phyloP scores from a whole-genome alignment of 1,140 invertebrate genomes.

The Nylanderia fulva region DNA sequence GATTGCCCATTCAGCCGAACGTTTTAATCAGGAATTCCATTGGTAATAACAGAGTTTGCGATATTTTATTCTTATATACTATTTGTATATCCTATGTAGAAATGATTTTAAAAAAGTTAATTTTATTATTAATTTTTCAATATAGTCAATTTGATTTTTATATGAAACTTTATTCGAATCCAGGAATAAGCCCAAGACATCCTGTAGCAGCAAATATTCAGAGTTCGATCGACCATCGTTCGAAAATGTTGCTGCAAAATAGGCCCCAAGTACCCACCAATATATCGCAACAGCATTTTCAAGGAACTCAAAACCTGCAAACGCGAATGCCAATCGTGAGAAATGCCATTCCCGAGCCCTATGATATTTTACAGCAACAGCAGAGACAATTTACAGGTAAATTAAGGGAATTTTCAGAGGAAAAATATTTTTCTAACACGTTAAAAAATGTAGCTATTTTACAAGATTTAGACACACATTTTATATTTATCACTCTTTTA shows the following conservation, averaged over 20 bases:
- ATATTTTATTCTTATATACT: conserved; percentile 13
- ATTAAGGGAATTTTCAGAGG: conserved; percentile 10
- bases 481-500: too few species aligned
- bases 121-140: conserved; percentile 1
- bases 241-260: conserved; percentile 84
- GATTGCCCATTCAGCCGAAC: conserved; percentile 83
- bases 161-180: conserved; percentile 5
- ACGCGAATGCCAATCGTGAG: conserved; percentile 80
- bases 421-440: conserved; percentile 38
- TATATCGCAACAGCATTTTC: conserved; percentile 80
- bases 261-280: conserved; percentile 76
- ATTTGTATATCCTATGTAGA: conserved; percentile 8
- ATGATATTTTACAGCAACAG: conserved; percentile 83
- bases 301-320: conserved; percentile 78
- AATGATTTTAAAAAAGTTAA: not conserved
- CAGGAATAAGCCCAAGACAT: conserved; percentile 80
- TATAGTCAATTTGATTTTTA: conserved; percentile 4
- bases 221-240: conserved; percentile 84
- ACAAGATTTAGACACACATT: not conserved
- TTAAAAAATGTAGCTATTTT: not conserved
- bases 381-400: conserved; percentile 80
- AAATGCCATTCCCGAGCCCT: conserved; percentile 79
- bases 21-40: conserved; percentile 82
- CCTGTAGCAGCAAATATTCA: conserved; percentile 81
- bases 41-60: conserved; percentile 71